Evolutionary conservation across 2,888 invertebrate species (phyloP).

Genomic region (Cataglyphis altisquamis): DNA sequence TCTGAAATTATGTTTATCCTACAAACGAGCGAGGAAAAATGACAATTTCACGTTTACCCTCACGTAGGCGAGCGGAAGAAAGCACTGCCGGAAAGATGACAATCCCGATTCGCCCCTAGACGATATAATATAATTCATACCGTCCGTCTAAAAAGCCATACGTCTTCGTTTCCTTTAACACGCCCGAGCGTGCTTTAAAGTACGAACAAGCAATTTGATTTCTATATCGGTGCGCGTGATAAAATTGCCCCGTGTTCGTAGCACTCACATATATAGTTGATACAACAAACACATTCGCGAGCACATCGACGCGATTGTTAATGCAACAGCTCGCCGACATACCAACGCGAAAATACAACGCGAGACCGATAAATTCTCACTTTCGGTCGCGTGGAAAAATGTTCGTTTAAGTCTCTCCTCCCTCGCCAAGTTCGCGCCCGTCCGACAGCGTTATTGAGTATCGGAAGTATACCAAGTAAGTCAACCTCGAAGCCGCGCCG

Average conservation of each 20-base stretch:
- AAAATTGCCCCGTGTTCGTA: slow-evolving; percentile 41
- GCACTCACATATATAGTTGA: not conserved
- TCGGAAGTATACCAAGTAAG: slow-evolving; percentile 39
- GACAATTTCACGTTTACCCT: slow-evolving; percentile 8
- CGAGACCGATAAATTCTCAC: slow-evolving; percentile 44
- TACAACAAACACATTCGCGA: not conserved
- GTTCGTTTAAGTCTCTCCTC: slow-evolving; percentile 36
- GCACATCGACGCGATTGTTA: slow-evolving; percentile 18
- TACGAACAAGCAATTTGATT: slow-evolving; percentile 36
- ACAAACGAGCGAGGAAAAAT: slow-evolving; percentile 1
- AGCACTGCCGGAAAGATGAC: not conserved
- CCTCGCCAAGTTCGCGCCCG: slow-evolving; percentile 21
- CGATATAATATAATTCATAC: slow-evolving; percentile 33
- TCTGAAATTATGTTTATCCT: not conserved
- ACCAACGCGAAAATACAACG: slow-evolving; percentile 9
- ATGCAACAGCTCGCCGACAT: slow-evolving; percentile 43
- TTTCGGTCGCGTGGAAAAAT: slow-evolving; percentile 39
- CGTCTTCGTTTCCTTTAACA: slow-evolving; percentile 24
- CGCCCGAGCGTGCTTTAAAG: slow-evolving; percentile 2
- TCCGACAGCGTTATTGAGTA: slow-evolving; percentile 48
- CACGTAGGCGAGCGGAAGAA: not conserved
- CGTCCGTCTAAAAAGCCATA: slow-evolving; percentile 29
- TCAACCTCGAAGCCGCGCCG: slow-evolving; percentile 32
- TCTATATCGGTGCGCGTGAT: slow-evolving; percentile 28
- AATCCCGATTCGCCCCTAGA: slow-evolving; percentile 17